Evolutionary conservation across 2,888 invertebrate genomes (phyloP).

Genomic region (Phalangium opilio): DNA sequence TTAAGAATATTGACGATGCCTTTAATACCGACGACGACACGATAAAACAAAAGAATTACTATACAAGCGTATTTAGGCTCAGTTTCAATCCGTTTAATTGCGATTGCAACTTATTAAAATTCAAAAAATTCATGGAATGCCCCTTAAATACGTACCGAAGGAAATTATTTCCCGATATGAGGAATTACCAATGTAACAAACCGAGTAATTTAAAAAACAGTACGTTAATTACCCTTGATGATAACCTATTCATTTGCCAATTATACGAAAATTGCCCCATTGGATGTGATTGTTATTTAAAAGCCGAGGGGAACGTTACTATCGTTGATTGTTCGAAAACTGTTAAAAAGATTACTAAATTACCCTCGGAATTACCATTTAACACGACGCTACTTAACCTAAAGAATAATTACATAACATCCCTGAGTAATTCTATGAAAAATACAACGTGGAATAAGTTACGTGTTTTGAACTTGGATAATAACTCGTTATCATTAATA

Average conservation of each 20-base stretch:
- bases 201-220: constrained; percentile 6
- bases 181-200: neutral
- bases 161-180: neutral
- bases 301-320: constrained; percentile 6
- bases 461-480: constrained; percentile 16
- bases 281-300: constrained; percentile 14
- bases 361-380: constrained; percentile 6
- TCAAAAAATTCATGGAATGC: constrained; percentile 8
- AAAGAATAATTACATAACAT: constrained; percentile 6
- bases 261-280: constrained; percentile 10
- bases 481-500: constrained; percentile 13
- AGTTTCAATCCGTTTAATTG: constrained; percentile 4
- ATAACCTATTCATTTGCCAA: constrained; percentile 11
- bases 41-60: too few relatives aligned
- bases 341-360: neutral
- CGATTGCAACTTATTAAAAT: constrained; percentile 15
- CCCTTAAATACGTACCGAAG: neutral
- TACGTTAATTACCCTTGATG: constrained; percentile 3
- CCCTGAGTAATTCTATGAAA: constrained; percentile 5
- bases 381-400: constrained; percentile 11
- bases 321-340: constrained; percentile 12
- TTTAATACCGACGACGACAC: neutral
- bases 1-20: neutral
- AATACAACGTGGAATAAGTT: constrained; percentile 5
- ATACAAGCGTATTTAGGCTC: neutral